Base-by-base conservation (phyloP, 53 echinoderm and acorn worm genomes). In the Paelopatides confundens region DNA sequence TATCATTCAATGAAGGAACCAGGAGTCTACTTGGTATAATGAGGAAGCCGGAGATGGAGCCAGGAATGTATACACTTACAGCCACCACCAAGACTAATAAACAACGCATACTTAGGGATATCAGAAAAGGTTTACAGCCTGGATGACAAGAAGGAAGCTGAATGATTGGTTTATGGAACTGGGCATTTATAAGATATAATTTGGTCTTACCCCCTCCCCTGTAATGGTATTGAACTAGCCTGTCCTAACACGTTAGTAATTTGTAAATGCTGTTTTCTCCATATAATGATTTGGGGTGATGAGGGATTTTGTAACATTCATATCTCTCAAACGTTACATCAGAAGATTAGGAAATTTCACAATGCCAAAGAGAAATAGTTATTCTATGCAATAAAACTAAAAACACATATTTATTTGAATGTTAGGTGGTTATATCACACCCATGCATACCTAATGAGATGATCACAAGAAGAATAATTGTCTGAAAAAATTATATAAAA, bases 321-420 rank as follows among this genome's bases (percentile, higher is more conserved):
- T 76, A 46, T 37, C 0, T 76, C 29, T 18, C 35, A 15, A 48
- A 76, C n/a, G 3, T 10, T 48, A 35, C 37, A 18, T 76, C 48
- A 40, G 27, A 76, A 46, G 21, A 17, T 23, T 46, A 29, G 35
- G 76, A 76, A 40, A 76, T 23, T 38, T 40, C 43, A 40, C 76
- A 46, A 40, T n/a, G 29, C 27, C 18, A 40, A 23, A 40, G 43
- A 4, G 21, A 21, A 46, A 40, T n/a, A 21, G 27, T 76, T 46
- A 13, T 76, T 40, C 76, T 76, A 76, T 76, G 38, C 76, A 76
- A 48, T 46, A 23, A n/a, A n/a, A n/a, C n/a, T n/a, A n/a, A n/a
- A n/a, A n/a, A n/a, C n/a, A n/a, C n/a, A n/a, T n/a, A n/a, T 24
- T 76, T 17, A 27, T 64, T 64, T 64, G 18, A 46, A 11, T 46